phyloP scores from a whole-genome alignment of 1,140 invertebrate species.

The Drosophila pectinifera region DNA sequence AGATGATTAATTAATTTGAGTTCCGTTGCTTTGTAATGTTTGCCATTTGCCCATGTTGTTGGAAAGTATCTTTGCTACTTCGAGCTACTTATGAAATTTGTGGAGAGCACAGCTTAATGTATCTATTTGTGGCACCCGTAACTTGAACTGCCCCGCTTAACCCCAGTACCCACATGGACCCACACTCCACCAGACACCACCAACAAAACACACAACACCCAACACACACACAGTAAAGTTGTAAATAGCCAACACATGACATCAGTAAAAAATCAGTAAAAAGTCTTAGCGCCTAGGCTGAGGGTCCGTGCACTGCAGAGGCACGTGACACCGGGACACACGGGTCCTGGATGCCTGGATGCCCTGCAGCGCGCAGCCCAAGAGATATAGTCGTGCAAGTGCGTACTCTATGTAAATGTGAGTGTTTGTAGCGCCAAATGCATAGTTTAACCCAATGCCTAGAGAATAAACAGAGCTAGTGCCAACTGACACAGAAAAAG shows the following conservation, averaged over 20 bases:
- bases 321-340: conserved; percentile 4
- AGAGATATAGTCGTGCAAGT: conserved; percentile 40
- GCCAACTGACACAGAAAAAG: conserved; percentile 34
- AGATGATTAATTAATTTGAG: conserved; percentile 19
- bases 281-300: conserved; percentile 69
- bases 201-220: conserved; percentile 8
- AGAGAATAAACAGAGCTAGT: conserved; percentile 50
- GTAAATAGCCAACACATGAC: conserved; percentile 62
- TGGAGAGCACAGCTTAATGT: conserved; percentile 53
- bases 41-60: conserved; percentile 47
- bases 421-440: conserved; percentile 58
- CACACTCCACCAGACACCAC: conserved; percentile 9
- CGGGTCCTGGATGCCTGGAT: too few species aligned
- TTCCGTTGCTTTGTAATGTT: conserved; percentile 54
- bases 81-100: conserved; percentile 24
- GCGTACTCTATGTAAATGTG: conserved; percentile 60
- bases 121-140: conserved; percentile 52
- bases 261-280: conserved; percentile 81
- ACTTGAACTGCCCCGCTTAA: conserved; percentile 52
- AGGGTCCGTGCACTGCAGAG: conserved; percentile 49
- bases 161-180: conserved; percentile 47
- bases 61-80: conserved; percentile 36
- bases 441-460: conserved; percentile 56
- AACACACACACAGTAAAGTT: conserved; percentile 38
- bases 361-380: conserved; percentile 32